Evolutionary conservation across 2,888 invertebrate species (phyloP).

Genomic region (Crematogaster levior): DNA sequence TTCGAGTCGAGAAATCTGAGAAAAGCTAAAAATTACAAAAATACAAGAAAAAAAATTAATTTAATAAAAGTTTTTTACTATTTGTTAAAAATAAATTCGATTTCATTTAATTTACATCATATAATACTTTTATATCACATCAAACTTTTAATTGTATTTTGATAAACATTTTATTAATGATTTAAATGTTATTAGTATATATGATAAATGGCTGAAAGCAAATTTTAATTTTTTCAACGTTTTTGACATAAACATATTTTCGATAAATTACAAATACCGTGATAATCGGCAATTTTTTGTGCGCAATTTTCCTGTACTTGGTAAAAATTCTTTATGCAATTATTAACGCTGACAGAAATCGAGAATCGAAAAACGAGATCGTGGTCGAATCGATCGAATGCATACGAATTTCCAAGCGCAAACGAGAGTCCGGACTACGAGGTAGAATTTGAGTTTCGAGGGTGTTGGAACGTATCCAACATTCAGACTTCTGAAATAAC

Average conservation of each 20-base stretch:
- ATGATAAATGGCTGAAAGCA: neutral
- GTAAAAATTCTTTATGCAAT: constrained; percentile 58
- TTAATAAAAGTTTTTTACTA: neutral
- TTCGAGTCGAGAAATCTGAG: neutral
- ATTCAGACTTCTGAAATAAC: constrained; percentile 71
- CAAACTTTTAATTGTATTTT: constrained; percentile 1
- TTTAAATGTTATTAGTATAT: too few relatives aligned
- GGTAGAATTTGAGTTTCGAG: constrained; percentile 40
- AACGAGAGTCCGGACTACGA: constrained; percentile 47
- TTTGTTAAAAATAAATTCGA: neutral
- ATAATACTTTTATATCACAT: neutral
- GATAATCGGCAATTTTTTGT: constrained; percentile 26
- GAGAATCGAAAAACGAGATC: constrained; percentile 50
- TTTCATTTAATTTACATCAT: neutral
- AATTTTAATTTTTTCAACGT: constrained; percentile 13
- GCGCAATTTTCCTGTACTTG: constrained; percentile 16
- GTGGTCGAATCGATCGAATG: constrained; percentile 54
- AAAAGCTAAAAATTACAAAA: neutral
- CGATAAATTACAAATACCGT: neutral
- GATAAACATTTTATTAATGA: neutral
- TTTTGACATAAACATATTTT: neutral
- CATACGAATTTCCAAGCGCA: constrained; percentile 50
- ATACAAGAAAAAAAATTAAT: neutral
- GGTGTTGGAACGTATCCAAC: constrained; percentile 68
- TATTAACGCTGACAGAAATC: constrained; percentile 62